phyloP scores from a whole-genome alignment of 2,888 invertebrate genomes.

The Callosobruchus maculatus region DNA sequence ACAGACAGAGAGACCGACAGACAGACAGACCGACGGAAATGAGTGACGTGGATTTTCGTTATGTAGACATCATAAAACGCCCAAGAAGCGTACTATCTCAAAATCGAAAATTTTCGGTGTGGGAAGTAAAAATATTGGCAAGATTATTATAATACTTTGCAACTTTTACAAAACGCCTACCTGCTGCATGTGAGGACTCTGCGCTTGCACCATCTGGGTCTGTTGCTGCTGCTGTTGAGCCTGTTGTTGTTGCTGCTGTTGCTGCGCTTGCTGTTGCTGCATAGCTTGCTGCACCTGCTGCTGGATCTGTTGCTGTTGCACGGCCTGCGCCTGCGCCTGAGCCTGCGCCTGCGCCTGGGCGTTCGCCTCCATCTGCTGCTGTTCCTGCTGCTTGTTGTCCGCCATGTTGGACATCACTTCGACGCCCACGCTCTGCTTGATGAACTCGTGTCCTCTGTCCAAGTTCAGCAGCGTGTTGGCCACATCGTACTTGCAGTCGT shows the following conservation, averaged over 20 bases:
- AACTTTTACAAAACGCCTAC: slow-evolving; percentile 15
- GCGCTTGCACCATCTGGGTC: slow-evolving; percentile 27
- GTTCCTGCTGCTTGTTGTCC: slow-evolving; percentile 42
- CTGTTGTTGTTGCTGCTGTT: slow-evolving; percentile 26
- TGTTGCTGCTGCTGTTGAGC: too few relatives aligned
- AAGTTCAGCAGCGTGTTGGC: slow-evolving; percentile 62
- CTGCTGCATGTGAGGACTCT: slow-evolving; percentile 26
- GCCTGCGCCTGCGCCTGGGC: slow-evolving; percentile 37
- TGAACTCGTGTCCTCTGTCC: slow-evolving; percentile 53
- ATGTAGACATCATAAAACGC: too few relatives aligned
- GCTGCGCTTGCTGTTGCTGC: slow-evolving; percentile 55
- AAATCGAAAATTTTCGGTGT: too few relatives aligned
- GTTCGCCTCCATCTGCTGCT: slow-evolving; percentile 42
- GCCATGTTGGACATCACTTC: slow-evolving; percentile 37
- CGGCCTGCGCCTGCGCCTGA: slow-evolving; percentile 34
- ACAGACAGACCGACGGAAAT: too few relatives aligned
- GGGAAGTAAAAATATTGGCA: too few relatives aligned
- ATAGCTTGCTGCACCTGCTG: slow-evolving; percentile 56
- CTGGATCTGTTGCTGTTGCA: slow-evolving; percentile 52
- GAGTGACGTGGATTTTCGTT: too few relatives aligned
- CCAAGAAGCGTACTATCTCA: too few relatives aligned
- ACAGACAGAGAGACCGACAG: too few relatives aligned
- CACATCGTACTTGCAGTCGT: slow-evolving; percentile 69
- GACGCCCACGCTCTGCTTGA: slow-evolving; percentile 31
- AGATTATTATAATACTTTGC: too few relatives aligned